Conservation (phyloP, 1,140 invertebrate genomes). For the Panagrolaimus sp. region DNA sequence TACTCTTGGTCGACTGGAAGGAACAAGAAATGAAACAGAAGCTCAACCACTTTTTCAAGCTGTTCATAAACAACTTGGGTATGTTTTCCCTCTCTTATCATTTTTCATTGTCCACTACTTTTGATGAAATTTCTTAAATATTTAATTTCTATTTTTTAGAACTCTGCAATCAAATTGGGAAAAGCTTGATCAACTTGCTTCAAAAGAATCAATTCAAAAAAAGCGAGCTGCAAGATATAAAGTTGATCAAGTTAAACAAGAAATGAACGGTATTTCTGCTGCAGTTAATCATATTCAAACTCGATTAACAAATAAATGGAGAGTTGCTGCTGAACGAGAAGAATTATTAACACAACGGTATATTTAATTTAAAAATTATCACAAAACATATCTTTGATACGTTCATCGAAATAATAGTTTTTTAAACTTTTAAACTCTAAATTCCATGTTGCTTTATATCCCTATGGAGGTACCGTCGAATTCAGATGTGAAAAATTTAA, state of each 20-base stretch:
- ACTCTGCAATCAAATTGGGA: slow-evolving; percentile 70
- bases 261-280: slow-evolving; percentile 79
- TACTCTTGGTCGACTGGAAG: slow-evolving; percentile 41
- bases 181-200: slow-evolving; percentile 77
- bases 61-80: slow-evolving; percentile 44
- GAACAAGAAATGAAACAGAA: slow-evolving; percentile 45
- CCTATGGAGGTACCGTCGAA: too few relatives aligned
- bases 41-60: slow-evolving; percentile 46
- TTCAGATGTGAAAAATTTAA: too few relatives aligned
- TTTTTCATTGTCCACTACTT: too few relatives aligned
- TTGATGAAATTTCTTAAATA: slow-evolving; percentile 1
- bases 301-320: slow-evolving; percentile 68
- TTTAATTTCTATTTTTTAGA: slow-evolving; percentile 37
- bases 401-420: too few relatives aligned
- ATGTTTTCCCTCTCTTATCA: too few relatives aligned
- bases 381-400: too few relatives aligned
- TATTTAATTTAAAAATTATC: too few relatives aligned
- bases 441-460: too few relatives aligned
- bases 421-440: too few relatives aligned
- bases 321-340: slow-evolving; percentile 76
- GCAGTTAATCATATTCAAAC: slow-evolving; percentile 72
- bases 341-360: slow-evolving; percentile 77
- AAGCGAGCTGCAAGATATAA: slow-evolving; percentile 80
- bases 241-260: slow-evolving; percentile 91
- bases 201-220: slow-evolving; percentile 81